Percentiles rank a stretch among this genome's conserved stretches.
Evolutionary conservation across 2,888 invertebrate genomes (phyloP).

Genomic region (Penaeus monodon): DNA sequence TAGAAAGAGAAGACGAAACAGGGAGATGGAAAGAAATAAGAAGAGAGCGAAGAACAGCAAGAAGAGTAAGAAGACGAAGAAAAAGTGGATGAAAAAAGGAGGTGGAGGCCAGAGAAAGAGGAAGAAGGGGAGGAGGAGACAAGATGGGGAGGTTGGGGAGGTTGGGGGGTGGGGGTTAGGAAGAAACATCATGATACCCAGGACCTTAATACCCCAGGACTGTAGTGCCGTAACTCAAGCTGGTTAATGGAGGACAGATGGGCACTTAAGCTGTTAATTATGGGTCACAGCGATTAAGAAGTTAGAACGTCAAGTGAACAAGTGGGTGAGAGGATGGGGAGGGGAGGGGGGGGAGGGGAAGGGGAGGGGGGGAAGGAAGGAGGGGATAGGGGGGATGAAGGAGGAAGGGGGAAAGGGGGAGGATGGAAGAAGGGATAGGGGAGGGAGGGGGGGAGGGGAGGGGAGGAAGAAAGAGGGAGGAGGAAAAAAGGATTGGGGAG

Average conservation of each 20-base stretch:
- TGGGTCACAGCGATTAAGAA: conserved; percentile 24
- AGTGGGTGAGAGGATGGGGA: background rate
- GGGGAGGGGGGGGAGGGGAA: background rate
- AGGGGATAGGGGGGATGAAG: background rate
- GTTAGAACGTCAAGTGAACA: background rate
- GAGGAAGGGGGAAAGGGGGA: background rate
- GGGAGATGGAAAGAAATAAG: background rate
- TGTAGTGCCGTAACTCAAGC: conserved; percentile 14
- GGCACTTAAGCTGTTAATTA: conserved; percentile 36
- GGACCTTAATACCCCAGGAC: conserved; percentile 12
- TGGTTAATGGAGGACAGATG: conserved; percentile 26
- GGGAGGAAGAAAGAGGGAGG: too few species aligned
- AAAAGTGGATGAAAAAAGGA: background rate
- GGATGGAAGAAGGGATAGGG: too few species aligned
- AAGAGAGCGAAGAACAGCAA: background rate
- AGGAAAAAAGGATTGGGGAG: too few species aligned
- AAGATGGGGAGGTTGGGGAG: background rate
- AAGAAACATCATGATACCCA: background rate
- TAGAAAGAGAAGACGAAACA: too few species aligned
- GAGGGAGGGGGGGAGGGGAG: too few species aligned
- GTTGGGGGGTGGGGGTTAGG: background rate
- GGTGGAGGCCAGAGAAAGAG: background rate
- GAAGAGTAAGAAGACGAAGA: background rate
- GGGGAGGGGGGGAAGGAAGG: background rate
- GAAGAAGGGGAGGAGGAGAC: background rate